Evolutionary conservation across 2,113 vertebrate genomes (phyloP).

Genomic region (Polyodon spathula): DNA sequence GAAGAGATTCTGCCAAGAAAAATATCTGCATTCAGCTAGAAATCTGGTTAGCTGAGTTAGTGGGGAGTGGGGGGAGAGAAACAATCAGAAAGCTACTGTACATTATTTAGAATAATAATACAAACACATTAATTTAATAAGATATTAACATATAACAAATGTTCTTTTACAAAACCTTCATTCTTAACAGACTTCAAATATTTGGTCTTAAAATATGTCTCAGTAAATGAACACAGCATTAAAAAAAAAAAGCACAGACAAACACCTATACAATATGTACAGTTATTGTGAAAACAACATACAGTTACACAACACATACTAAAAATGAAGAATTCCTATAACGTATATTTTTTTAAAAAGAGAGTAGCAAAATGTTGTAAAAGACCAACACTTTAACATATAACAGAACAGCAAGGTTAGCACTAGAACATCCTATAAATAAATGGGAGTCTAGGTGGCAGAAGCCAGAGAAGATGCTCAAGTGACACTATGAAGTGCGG

Average conservation of each 20-base stretch:
- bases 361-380: constrained; percentile 2
- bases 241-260: constrained; percentile 1
- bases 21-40: too few species aligned
- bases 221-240: constrained; percentile 11
- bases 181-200: constrained; percentile 1
- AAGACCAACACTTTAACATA: too few species aligned
- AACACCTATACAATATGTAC: constrained; percentile 21
- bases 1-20: too few species aligned
- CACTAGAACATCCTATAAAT: too few species aligned
- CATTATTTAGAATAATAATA: not conserved
- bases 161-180: constrained; percentile 10
- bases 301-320: constrained; percentile 3
- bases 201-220: not conserved
- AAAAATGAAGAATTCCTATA: not conserved
- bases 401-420: too few species aligned
- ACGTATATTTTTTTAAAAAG: too few species aligned
- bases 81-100: not conserved
- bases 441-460: too few species aligned
- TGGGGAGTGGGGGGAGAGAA: not conserved
- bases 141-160: constrained; percentile 8
- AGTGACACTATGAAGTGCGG: too few species aligned
- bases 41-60: too few species aligned
- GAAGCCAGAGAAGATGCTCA: too few species aligned
- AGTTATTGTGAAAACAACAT: constrained; percentile 6
- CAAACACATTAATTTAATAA: constrained; percentile 15